Evolutionary conservation across 1,140 invertebrate species (phyloP).

Genomic region (Trachymyrmex cornetzi): DNA sequence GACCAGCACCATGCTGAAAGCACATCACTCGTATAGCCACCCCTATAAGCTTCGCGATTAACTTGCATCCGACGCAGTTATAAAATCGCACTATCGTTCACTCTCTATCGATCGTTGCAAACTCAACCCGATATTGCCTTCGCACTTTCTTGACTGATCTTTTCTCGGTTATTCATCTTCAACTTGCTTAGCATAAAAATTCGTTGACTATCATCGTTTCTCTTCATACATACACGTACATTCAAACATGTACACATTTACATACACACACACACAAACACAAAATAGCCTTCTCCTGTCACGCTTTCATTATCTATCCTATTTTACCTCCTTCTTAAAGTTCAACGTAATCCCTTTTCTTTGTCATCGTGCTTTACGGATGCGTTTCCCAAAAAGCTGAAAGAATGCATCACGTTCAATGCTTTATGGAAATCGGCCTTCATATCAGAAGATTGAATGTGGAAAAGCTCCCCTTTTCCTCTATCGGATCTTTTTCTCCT

Average conservation of each 20-base stretch:
- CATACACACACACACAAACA: neutral
- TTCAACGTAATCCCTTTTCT: constrained; percentile 67
- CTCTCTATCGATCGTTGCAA: constrained; percentile 19
- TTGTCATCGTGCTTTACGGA: constrained; percentile 66
- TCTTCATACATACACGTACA: neutral
- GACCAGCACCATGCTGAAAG: constrained; percentile 27
- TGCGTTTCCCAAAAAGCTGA: constrained; percentile 65
- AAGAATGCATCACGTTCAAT: constrained; percentile 53
- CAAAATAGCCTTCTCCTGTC: constrained; percentile 13
- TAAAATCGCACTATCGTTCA: constrained; percentile 22
- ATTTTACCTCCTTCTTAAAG: constrained; percentile 40
- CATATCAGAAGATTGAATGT: constrained; percentile 69
- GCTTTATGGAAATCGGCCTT: constrained; percentile 71
- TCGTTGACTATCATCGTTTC: neutral
- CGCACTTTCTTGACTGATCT: neutral
- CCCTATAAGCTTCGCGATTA: constrained; percentile 54
- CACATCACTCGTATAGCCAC: constrained; percentile 39
- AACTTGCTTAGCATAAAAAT: neutral
- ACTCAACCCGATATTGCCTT: constrained; percentile 9
- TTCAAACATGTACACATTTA: neutral
- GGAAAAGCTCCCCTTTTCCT: constrained; percentile 58
- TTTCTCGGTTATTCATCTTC: neutral
- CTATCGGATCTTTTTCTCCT: constrained; percentile 31
- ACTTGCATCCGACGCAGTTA: constrained; percentile 47
- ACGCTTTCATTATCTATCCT: constrained; percentile 54